Conservation (phyloP, 2,113 vertebrate species). For the Halichoerus grypus region DNA sequence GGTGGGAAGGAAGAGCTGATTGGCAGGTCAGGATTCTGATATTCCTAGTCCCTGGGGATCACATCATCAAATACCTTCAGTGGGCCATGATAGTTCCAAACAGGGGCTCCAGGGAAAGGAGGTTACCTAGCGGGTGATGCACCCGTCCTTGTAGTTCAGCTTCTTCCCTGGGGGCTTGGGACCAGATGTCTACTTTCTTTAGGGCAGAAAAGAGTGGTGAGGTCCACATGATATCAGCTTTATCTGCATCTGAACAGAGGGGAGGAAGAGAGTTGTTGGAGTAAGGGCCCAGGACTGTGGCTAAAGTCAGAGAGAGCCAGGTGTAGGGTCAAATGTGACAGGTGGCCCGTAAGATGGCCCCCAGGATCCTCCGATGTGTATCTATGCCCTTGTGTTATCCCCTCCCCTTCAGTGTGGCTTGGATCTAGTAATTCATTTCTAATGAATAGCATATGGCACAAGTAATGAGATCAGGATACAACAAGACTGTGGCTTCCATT, state of each 20-base stretch:
- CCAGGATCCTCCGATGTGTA: rapidly evolving
- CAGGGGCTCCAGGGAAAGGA: background rate
- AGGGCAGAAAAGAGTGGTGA: conserved; percentile 89
- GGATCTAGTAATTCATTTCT: background rate
- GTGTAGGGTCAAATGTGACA: background rate
- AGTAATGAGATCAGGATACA: background rate
- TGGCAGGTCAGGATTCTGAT: background rate
- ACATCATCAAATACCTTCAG: background rate
- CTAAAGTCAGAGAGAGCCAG: background rate
- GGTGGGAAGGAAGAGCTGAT: background rate
- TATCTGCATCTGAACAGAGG: conserved; percentile 13
- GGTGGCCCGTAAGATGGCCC: background rate
- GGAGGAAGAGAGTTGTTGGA: background rate
- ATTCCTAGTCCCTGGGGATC: background rate
- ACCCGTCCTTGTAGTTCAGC: conserved; percentile 67
- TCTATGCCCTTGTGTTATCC: background rate
- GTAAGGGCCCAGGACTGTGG: background rate
- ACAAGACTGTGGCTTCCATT: background rate
- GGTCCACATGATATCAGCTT: conserved; percentile 55
- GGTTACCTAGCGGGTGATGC: conserved; percentile 42
- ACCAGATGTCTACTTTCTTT: conserved; percentile 81
- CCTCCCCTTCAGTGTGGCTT: background rate
- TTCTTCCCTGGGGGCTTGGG: conserved; percentile 79
- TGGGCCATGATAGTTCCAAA: background rate
- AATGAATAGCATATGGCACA: background rate